Conservation (phyloP, 2,113 vertebrate genomes). For the Ictidomys tridecemlineatus region DNA sequence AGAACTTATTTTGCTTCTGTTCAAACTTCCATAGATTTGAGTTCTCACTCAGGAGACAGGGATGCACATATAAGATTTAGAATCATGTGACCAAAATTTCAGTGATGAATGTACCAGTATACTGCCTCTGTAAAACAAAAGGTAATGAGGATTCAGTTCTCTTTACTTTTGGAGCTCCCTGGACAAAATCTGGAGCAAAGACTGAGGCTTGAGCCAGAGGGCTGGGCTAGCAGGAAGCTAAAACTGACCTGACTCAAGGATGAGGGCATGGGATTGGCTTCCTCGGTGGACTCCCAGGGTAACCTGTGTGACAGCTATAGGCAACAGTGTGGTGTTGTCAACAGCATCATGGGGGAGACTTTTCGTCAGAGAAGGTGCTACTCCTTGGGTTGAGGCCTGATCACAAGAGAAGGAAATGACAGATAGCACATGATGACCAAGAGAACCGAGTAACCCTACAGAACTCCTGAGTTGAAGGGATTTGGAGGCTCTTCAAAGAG, state of each 20-base stretch:
- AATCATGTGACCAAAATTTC: slow-evolving; percentile 11
- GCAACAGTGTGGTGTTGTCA: not conserved
- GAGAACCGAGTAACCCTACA: not conserved
- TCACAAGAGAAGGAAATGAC: not conserved
- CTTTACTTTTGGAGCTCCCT: not conserved
- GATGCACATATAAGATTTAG: not conserved
- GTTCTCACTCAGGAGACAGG: not conserved
- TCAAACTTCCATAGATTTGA: not conserved
- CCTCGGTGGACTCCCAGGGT: not conserved
- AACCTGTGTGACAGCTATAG: not conserved
- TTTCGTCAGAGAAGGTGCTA: not conserved
- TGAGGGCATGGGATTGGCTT: not conserved
- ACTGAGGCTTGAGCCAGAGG: not conserved
- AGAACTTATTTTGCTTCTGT: not conserved
- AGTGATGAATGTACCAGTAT: not conserved
- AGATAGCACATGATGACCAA: not conserved
- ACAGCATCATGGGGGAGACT: not conserved
- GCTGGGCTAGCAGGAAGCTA: not conserved
- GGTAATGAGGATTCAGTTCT: not conserved
- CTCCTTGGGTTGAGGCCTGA: not conserved
- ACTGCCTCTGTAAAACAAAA: not conserved
- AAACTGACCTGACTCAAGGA: not conserved
- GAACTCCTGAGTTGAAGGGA: not conserved
- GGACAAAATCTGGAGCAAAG: not conserved
- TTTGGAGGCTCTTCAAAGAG: not conserved